These are phyloP conservation scores for Melopsittacus undulatus DNA, from an alignment of 2,797 vertebrate species.

Conservation along the genomic window DNA sequence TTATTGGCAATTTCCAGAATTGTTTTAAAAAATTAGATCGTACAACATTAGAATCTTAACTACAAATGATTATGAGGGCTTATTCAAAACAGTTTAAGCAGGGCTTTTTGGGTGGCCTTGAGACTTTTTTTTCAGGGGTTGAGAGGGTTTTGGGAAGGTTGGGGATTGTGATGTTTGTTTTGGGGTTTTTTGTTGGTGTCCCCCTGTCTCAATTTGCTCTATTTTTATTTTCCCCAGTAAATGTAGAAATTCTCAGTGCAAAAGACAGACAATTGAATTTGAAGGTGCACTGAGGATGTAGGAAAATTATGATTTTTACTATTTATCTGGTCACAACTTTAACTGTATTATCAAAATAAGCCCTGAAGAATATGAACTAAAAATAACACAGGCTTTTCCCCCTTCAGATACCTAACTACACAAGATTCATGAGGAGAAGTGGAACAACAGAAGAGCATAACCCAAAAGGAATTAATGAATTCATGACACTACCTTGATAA, in stretches of 20 bases:
- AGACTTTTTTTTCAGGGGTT: fast-evolving
- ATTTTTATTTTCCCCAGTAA: background rate
- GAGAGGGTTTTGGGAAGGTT: background rate
- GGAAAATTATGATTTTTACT: background rate
- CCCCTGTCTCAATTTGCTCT: background rate
- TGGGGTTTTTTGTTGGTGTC: fast-evolving
- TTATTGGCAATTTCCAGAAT: background rate
- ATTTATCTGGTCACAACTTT: background rate
- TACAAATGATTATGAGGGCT: background rate
- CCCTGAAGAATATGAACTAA: background rate
- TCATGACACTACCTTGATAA: background rate
- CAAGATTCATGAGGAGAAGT: background rate
- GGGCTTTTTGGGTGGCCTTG: background rate
- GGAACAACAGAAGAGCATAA: background rate
- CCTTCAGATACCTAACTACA: background rate
- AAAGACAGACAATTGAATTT: background rate
- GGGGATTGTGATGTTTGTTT: background rate
- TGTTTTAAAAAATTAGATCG: background rate
- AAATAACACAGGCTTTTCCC: background rate
- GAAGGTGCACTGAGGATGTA: background rate
- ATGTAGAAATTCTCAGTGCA: background rate
- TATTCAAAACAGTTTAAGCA: background rate
- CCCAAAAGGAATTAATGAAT: background rate
- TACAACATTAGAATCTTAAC: background rate
- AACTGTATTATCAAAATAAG: background rate